Conservation (phyloP, 2,888 invertebrate genomes). For the Malachius bipustulatus region DNA sequence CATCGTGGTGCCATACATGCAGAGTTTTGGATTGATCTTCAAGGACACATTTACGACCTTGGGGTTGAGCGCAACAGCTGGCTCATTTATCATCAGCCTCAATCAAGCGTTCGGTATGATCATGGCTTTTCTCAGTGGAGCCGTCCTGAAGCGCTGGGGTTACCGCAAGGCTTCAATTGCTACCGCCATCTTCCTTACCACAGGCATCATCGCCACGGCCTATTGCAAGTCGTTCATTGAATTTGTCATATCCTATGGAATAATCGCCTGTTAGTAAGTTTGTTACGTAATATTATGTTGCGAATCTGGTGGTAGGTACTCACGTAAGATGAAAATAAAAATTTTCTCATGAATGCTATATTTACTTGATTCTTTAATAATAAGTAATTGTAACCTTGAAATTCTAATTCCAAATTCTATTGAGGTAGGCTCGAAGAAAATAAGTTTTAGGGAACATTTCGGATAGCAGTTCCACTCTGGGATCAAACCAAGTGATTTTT, state of each 20-base stretch:
- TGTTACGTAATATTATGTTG: no score
- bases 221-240: constrained; percentile 44
- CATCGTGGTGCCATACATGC: no score
- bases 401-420: no score
- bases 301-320: no score
- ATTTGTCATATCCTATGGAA: constrained; percentile 53
- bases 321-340: no score
- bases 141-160: constrained; percentile 47
- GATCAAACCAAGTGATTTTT: no score
- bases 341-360: no score
- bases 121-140: constrained; percentile 52
- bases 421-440: no score
- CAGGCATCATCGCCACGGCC: constrained; percentile 49
- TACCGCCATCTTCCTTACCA: constrained; percentile 43
- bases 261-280: constrained; percentile 52
- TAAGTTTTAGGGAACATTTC: no score
- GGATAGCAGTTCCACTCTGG: no score
- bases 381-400: no score
- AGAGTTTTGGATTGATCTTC: constrained; percentile 55
- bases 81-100: constrained; percentile 51
- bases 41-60: constrained; percentile 48
- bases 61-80: constrained; percentile 47
- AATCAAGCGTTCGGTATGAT: constrained; percentile 58
- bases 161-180: constrained; percentile 51
- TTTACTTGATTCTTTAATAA: no score